Evolutionary conservation across 2,888 invertebrate genomes (phyloP), one percentile per base, ranked within the genome.

Genomic region (Eurytoma adleriae): DNA sequence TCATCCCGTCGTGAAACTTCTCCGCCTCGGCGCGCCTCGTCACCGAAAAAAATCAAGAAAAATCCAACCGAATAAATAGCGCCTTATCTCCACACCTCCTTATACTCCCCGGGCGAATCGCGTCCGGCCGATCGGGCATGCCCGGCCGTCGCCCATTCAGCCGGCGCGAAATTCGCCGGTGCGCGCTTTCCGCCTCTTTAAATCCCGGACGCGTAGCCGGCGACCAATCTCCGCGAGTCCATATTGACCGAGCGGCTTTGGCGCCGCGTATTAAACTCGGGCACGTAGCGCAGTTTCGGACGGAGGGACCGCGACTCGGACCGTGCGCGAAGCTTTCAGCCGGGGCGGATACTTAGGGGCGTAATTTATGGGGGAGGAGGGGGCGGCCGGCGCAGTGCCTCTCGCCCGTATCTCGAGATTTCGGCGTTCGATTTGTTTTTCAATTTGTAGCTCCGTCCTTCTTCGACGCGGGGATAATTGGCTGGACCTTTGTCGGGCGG

Each of bases 391-490:
- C 4, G 30, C 30, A 30, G 30, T 30, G 30, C 30, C 4, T 40
- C 40, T n/a, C n/a, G 40, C 40, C 5, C 40, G 40, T 40, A 57
- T 57, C 48, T 3, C 16, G 27, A 18, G 48, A 66, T 74, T 74
- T 74, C 56, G 4, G 27, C 20, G 66, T 56, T 66, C 73, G 27
- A 72, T 73, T 66, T 73, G 56, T 56, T 73, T 73, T 73, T 64
- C 64, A 18, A 73, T 73, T 73, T 73, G 40, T 71, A 50, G 59
- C 30, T 40, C 27, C n/a, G 7, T 40, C 40, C 40, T 40, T 40
- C 40, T 40, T 40, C 40, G 40, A 40, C 40, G 40, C n/a, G n/a
- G 40, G 40, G 40, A 7, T 40, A 40, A 40, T 40, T 40, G 40
- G 40, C 40, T 40, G 40, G 40, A 40, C 40, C 40, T 40, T 40